Percentiles rank a stretch among this genome's conserved stretches.
Conservation (phyloP, 2,888 invertebrate genomes). For the Cylindroiulus punctatus region DNA sequence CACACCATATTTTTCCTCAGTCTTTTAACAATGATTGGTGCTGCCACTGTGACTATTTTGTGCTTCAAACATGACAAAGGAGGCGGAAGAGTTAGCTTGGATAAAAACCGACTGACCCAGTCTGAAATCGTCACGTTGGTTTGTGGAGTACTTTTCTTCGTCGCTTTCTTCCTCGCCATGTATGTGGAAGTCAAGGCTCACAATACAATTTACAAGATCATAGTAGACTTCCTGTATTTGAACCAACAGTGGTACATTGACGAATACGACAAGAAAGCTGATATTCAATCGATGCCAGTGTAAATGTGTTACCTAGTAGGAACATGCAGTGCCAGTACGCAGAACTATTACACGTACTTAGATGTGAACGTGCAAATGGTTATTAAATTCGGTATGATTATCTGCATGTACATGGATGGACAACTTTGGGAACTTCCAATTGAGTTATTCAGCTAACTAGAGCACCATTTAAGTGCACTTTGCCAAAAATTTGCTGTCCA, state of each 20-base stretch:
- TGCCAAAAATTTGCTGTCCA: conserved; percentile 21
- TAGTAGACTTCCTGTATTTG: conserved; percentile 65
- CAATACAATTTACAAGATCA: conserved; percentile 67
- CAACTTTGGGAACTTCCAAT: conserved; percentile 24
- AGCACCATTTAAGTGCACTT: conserved; percentile 37
- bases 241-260: conserved; percentile 69
- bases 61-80: conserved; percentile 68
- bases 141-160: conserved; percentile 70
- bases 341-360: background rate
- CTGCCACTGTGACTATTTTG: conserved; percentile 69
- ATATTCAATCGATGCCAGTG: conserved; percentile 59
- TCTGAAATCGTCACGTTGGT: conserved; percentile 69
- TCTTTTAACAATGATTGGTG: conserved; percentile 68
- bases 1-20: conserved; percentile 68
- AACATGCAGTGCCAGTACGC: background rate
- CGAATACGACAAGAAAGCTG: conserved; percentile 65
- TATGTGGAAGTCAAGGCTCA: conserved; percentile 70
- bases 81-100: conserved; percentile 61
- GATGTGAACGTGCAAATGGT: background rate
- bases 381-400: background rate
- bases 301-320: background rate
- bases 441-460: background rate
- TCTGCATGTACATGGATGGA: background rate
- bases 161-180: conserved; percentile 71
- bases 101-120: conserved; percentile 66